phyloP scores from a whole-genome alignment of 2,113 vertebrate genomes.

The Hippocampus mohnikei region DNA sequence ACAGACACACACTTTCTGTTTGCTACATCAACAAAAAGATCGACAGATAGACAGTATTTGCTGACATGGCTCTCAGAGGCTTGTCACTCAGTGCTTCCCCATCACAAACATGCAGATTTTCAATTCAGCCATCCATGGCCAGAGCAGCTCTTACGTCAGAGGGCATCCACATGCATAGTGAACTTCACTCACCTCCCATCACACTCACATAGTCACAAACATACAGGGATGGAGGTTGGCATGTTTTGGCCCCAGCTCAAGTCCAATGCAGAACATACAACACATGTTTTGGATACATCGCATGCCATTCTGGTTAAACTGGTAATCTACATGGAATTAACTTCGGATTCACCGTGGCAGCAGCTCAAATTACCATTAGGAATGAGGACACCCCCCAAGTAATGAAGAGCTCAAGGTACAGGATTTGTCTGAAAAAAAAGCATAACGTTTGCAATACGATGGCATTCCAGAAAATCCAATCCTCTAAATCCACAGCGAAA shows the following conservation, averaged over 20 bases:
- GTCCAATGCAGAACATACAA: slow-evolving; percentile 10
- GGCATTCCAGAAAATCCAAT: slow-evolving; percentile 38
- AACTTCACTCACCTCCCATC: slow-evolving; percentile 23
- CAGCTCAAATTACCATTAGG: slow-evolving; percentile 54
- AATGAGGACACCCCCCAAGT: slow-evolving; percentile 25
- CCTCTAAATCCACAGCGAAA: slow-evolving; percentile 32
- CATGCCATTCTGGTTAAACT: slow-evolving; percentile 29
- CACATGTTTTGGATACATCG: slow-evolving; percentile 3
- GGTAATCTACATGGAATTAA: slow-evolving; percentile 56
- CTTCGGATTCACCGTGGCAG: slow-evolving; percentile 44
- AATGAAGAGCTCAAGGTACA: slow-evolving; percentile 28
- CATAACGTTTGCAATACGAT: slow-evolving; percentile 8
- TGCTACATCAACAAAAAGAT: slow-evolving; percentile 14
- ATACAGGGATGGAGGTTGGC: background rate
- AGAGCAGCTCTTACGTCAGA: slow-evolving; percentile 54
- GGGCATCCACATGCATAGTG: slow-evolving; percentile 32
- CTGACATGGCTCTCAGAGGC: slow-evolving; percentile 18
- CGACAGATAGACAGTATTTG: background rate
- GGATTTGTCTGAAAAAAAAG: slow-evolving; percentile 20
- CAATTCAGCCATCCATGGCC: slow-evolving; percentile 43
- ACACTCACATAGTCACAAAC: slow-evolving; percentile 5
- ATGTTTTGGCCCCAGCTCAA: slow-evolving; percentile 2
- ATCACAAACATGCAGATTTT: slow-evolving; percentile 12
- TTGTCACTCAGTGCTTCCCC: slow-evolving; percentile 20
- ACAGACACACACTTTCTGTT: background rate